Evolutionary conservation across 37 sponge, comb jelly and placozoan genomes (phyloP).

Genomic region (Ianthella basta): DNA sequence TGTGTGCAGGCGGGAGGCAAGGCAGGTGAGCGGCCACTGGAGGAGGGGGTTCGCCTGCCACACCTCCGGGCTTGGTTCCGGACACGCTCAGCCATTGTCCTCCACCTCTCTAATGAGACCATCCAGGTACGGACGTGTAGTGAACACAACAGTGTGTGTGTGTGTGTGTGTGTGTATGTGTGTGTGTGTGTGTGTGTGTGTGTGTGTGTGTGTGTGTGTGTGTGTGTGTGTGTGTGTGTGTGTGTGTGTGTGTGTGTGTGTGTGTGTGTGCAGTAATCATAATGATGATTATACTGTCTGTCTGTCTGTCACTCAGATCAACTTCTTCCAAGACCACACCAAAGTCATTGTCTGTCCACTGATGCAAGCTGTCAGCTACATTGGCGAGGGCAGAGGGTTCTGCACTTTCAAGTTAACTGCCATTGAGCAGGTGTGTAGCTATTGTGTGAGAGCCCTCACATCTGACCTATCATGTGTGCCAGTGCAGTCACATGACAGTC

Average conservation of each 20-base stretch:
- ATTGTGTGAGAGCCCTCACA: conserved; percentile 9
- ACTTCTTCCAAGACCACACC: conserved; percentile 94
- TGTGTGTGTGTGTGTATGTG: no score
- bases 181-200: no score
- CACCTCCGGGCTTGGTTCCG: conserved; percentile 92
- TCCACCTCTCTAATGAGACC: conserved; percentile 91
- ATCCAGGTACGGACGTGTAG: conserved; percentile 82
- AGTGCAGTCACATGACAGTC: no score
- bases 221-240: no score
- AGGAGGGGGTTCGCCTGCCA: conserved; percentile 85
- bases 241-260: no score
- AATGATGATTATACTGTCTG: no score
- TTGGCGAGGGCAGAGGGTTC: conserved; percentile 74
- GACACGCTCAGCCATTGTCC: conserved; percentile 88
- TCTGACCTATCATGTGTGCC: background rate
- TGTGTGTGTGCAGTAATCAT: no score
- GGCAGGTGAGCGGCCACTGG: conserved; percentile 71
- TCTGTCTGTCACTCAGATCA: no score
- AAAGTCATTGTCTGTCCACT: conserved; percentile 92
- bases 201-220: no score
- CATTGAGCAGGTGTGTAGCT: conserved; percentile 51
- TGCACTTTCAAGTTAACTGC: conserved; percentile 63
- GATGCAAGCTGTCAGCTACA: conserved; percentile 92
- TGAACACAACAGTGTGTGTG: no score
- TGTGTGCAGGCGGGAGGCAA: conserved; percentile 42